Percentiles rank a stretch among this genome's conserved stretches.
phyloP scores from a whole-genome alignment of 1,140 invertebrate species.

The Octopus sinensis region DNA sequence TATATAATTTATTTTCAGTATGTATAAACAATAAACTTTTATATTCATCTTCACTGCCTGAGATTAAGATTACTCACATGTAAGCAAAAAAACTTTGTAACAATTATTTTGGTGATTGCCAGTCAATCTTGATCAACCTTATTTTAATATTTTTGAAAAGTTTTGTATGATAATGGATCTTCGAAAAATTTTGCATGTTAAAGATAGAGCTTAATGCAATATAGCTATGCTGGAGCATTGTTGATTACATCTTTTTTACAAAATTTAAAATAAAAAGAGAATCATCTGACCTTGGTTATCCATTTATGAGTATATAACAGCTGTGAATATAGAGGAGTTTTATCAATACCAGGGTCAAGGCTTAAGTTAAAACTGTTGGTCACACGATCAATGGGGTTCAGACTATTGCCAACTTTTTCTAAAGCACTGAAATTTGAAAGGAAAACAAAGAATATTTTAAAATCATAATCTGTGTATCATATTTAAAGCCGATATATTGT shows the following conservation, averaged over 20 bases:
- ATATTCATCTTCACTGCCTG: too few species aligned
- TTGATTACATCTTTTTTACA: background rate
- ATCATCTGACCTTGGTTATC: constrained; percentile 43
- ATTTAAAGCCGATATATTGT: too few species aligned
- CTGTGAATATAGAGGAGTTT: constrained; percentile 42
- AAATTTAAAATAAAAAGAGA: background rate
- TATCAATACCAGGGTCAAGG: constrained; percentile 46
- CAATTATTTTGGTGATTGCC: too few species aligned
- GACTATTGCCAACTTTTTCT: constrained; percentile 36
- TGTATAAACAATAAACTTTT: too few species aligned
- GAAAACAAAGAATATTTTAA: background rate
- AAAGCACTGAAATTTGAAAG: constrained; percentile 38
- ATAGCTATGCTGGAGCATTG: background rate
- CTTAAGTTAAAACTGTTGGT: constrained; percentile 44
- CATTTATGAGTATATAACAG: constrained; percentile 49
- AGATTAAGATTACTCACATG: too few species aligned
- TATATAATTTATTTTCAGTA: too few species aligned
- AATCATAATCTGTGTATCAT: too few species aligned
- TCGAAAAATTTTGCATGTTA: background rate
- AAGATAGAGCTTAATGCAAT: background rate
- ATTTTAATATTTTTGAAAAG: background rate
- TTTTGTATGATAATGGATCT: background rate
- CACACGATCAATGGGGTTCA: constrained; percentile 29
- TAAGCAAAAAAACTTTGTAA: too few species aligned
- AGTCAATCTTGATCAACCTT: too few species aligned